Conservation (phyloP, 2,797 vertebrate genomes). For the Mastacembelus armatus region DNA sequence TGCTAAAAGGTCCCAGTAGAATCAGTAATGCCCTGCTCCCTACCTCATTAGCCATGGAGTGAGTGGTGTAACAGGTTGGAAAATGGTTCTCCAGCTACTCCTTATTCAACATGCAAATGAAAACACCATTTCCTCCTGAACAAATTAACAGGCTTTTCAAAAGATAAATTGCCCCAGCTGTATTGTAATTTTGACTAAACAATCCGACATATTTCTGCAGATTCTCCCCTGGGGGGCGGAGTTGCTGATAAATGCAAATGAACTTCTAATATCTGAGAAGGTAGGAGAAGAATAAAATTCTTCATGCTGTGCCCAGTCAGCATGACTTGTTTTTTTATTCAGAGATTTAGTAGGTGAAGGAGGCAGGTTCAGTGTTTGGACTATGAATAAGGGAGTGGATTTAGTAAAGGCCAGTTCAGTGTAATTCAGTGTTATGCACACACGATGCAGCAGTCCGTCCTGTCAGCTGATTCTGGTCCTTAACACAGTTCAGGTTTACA, state of each 20-base stretch:
- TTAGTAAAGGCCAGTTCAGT: conserved; percentile 5
- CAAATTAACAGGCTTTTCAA: conserved; percentile 85
- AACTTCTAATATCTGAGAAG: conserved; percentile 71
- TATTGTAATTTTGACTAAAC: conserved; percentile 85
- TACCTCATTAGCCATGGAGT: conserved; percentile 79
- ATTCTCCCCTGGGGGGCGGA: conserved; percentile 62
- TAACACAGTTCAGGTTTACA: conserved; percentile 39
- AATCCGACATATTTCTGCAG: conserved; percentile 76
- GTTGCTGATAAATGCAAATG: conserved; percentile 81
- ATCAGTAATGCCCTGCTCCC: conserved; percentile 64
- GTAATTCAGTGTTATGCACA: conserved; percentile 8
- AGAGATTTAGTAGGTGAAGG: conserved; percentile 34
- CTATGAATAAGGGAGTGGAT: conserved; percentile 34
- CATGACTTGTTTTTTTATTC: conserved; percentile 33
- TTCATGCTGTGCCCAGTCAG: conserved; percentile 35
- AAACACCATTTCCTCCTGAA: conserved; percentile 80
- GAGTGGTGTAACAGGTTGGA: conserved; percentile 77
- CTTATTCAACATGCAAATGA: conserved; percentile 85
- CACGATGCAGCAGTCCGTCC: background rate
- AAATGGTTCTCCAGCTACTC: conserved; percentile 74
- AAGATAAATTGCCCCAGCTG: conserved; percentile 86
- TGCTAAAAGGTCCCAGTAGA: conserved; percentile 70
- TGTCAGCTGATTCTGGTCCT: conserved; percentile 32
- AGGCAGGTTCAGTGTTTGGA: background rate
- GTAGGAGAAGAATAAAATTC: conserved; percentile 50